Percentiles rank a stretch among this genome's conserved stretches.
Conservation (phyloP, 2,113 vertebrate genomes). For the Gymnarchus niloticus region DNA sequence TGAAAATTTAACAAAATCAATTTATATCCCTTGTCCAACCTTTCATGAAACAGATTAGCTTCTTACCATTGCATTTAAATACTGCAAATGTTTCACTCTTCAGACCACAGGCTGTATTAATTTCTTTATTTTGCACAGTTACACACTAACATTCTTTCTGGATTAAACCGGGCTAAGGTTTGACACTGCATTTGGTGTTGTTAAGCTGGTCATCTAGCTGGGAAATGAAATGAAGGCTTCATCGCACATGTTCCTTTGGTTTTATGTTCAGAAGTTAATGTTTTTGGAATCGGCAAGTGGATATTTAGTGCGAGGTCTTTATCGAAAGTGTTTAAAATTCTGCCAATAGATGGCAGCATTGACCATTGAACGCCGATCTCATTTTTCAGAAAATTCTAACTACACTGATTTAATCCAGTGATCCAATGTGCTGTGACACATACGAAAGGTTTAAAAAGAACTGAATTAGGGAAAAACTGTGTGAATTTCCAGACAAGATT, state of each 20-base stretch:
- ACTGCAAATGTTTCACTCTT: too few species aligned
- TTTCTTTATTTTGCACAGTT: background rate
- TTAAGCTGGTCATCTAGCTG: background rate
- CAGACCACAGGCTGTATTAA: too few species aligned
- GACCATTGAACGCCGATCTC: slow-evolving; percentile 4
- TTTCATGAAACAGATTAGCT: background rate
- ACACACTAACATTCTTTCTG: background rate
- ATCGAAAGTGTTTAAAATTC: background rate
- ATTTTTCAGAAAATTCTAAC: background rate
- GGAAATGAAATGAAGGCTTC: background rate
- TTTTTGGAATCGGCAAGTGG: background rate
- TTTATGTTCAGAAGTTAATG: background rate
- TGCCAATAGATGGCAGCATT: slow-evolving; percentile 17
- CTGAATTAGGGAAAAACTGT: too few species aligned
- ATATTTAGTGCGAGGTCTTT: too few species aligned
- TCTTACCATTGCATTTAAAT: background rate
- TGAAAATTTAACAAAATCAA: background rate
- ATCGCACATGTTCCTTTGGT: background rate
- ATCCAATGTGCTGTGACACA: background rate
- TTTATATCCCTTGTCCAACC: background rate
- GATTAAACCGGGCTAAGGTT: background rate
- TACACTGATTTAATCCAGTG: background rate
- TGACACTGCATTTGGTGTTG: background rate
- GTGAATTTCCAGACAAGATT: too few species aligned
- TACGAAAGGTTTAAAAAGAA: too few species aligned